Base-by-base conservation (phyloP, 1,140 invertebrate genomes). In the Sitophilus oryzae region DNA sequence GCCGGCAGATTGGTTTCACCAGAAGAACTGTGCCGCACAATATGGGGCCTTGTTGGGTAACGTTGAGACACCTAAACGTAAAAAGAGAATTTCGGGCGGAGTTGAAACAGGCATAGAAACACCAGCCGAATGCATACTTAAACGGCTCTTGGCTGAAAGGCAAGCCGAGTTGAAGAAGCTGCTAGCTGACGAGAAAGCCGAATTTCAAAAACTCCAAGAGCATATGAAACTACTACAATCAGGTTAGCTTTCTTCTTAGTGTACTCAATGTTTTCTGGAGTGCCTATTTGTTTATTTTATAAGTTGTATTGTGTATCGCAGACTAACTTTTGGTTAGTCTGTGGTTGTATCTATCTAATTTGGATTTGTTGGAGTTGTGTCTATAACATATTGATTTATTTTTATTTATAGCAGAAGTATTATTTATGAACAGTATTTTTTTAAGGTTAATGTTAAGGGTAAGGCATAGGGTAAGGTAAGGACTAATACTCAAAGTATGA, bases 11-110 rank as follows among this genome's bases (percentile, higher is more conserved):
- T 96, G 91, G 88, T 95, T 92, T 70, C 91, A 89, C 0, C 88
- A 90, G 66, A 94, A 92, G 72, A 85, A 90, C 61, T 96, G 93
- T 79, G 91, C 90, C 1, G 79, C 87, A 0, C 93, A 96, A 66
- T 96, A 95, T 74, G 82, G 86, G 16, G 79, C 83, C 23, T 67
- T 96, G 2, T 71, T 95, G 10, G 91, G 93, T 64, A 84, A 86
- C 66, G 82, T 89, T 11, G 91, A 93, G 65, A 86, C 85, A 15
- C 89, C 90, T 3, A 93, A 93, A 71, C 81, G 91, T 2, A 94
- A 93, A 66, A 88, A 92, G 60, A 77, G 86, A 2, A 81, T 79
- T 47, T 78, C 79, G 2, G 83, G 84, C 45, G n/a, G n/a, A n/a
- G 77, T 75, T 6, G 76, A 52, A 34, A 62, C 71, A 9, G 68